phyloP scores from a whole-genome alignment of 2,888 invertebrate genomes.

The Scaeva pyrastri region DNA sequence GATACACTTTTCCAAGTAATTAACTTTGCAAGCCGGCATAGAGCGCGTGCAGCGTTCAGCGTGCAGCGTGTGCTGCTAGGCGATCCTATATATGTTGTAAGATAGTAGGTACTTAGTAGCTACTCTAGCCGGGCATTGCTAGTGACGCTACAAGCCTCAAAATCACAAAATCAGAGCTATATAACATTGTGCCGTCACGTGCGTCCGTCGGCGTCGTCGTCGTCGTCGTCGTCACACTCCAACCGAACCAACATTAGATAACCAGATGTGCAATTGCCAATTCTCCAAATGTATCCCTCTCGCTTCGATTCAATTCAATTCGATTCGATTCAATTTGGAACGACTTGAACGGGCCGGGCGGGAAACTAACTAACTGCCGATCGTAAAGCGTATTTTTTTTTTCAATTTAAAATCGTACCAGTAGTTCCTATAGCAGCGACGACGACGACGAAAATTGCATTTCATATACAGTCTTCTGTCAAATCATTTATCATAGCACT shows the following conservation, averaged over 20 bases:
- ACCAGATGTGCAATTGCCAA: conserved; percentile 58
- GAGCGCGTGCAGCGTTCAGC: conserved; percentile 25
- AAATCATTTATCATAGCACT: conserved; percentile 72
- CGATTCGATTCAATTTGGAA: conserved; percentile 14
- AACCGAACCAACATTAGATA: conserved; percentile 57
- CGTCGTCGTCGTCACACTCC: conserved; percentile 11
- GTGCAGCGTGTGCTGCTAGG: conserved; percentile 13
- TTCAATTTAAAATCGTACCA: conserved; percentile 67
- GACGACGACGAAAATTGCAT: conserved; percentile 57
- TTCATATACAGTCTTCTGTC: conserved; percentile 63
- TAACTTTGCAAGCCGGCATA: conserved; percentile 37
- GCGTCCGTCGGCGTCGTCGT: conserved; percentile 16
- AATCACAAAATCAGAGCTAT: conserved; percentile 14
- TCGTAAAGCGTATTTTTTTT: conserved; percentile 50
- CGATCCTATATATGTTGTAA: not conserved
- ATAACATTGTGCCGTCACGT: conserved; percentile 58
- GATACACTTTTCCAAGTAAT: conserved; percentile 70
- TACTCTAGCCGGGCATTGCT: not conserved
- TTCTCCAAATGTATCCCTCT: conserved; percentile 42
- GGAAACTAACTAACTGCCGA: conserved; percentile 29
- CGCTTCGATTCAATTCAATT: conserved; percentile 15
- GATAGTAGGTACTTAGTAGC: conserved; percentile 13
- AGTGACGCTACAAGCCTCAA: not conserved
- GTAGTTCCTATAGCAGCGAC: conserved; percentile 13
- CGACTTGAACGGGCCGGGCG: conserved; percentile 27